phyloP scores from a whole-genome alignment of 2,888 invertebrate species.

The Pecten maximus region DNA sequence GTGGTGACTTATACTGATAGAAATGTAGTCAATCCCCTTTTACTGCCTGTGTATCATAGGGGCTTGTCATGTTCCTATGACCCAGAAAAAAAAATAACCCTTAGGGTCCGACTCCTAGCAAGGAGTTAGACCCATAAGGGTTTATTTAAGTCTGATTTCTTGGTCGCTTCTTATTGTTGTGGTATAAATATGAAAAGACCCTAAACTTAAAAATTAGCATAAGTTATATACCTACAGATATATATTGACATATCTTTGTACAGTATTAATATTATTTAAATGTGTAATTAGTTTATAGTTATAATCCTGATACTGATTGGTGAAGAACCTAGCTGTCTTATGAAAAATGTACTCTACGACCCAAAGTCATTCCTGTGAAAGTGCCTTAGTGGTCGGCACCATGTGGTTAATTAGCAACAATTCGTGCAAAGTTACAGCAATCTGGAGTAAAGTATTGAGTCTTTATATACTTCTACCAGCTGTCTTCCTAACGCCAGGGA shows the following conservation, averaged over 20 bases:
- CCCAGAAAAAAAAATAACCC: no score
- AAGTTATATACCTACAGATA: no score
- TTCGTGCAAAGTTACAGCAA: not conserved
- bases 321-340: not conserved
- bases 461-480: not conserved
- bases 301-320: not conserved
- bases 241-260: no score
- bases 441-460: not conserved
- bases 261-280: no score
- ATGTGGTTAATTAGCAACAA: conserved; percentile 16
- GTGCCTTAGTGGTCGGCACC: not conserved
- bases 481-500: not conserved
- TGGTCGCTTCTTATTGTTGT: no score
- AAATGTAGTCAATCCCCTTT: not conserved
- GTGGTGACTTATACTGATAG: not conserved
- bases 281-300: not conserved
- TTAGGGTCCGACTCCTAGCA: no score
- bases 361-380: not conserved
- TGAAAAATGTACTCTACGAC: not conserved
- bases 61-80: no score
- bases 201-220: no score
- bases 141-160: no score
- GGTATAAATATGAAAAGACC: no score
- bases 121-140: no score
- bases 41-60: not conserved